Evolutionary conservation across 2,888 invertebrate species (phyloP).

Genomic region (Falcaria lacertinaria): DNA sequence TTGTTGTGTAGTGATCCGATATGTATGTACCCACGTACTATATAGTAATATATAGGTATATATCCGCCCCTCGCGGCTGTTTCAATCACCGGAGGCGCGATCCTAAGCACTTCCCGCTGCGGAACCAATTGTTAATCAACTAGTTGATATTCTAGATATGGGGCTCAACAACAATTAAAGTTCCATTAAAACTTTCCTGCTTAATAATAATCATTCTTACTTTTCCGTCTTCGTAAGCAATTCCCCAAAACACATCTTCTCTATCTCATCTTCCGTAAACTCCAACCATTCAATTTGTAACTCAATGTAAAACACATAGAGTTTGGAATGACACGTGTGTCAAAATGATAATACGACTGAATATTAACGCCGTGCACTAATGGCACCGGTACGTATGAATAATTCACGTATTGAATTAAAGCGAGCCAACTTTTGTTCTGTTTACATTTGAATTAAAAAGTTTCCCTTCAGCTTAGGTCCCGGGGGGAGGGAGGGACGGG

Average conservation of each 20-base stretch:
- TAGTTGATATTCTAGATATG: slow-evolving; percentile 7
- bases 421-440: slow-evolving; percentile 37
- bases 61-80: too few relatives aligned
- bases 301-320: slow-evolving; percentile 6
- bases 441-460: slow-evolving; percentile 45
- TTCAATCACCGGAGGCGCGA: background rate
- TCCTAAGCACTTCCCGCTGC: background rate
- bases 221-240: slow-evolving; percentile 34
- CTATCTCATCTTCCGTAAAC: slow-evolving; percentile 22
- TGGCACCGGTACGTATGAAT: slow-evolving; percentile 40
- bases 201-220: slow-evolving; percentile 37
- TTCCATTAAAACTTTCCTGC: slow-evolving; percentile 26
- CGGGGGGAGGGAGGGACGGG: background rate
- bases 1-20: too few relatives aligned
- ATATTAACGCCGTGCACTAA: slow-evolving; percentile 42
- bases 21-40: too few relatives aligned
- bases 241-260: slow-evolving; percentile 28
- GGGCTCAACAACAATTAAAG: slow-evolving; percentile 25
- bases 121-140: slow-evolving; percentile 1
- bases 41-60: too few relatives aligned
- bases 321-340: slow-evolving; percentile 9
- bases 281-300: slow-evolving; percentile 3
- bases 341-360: slow-evolving; percentile 34
- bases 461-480: slow-evolving; percentile 14
- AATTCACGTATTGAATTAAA: slow-evolving; percentile 46